phyloP scores from a whole-genome alignment of 2,113 vertebrate genomes.

The Synchiropus splendidus region DNA sequence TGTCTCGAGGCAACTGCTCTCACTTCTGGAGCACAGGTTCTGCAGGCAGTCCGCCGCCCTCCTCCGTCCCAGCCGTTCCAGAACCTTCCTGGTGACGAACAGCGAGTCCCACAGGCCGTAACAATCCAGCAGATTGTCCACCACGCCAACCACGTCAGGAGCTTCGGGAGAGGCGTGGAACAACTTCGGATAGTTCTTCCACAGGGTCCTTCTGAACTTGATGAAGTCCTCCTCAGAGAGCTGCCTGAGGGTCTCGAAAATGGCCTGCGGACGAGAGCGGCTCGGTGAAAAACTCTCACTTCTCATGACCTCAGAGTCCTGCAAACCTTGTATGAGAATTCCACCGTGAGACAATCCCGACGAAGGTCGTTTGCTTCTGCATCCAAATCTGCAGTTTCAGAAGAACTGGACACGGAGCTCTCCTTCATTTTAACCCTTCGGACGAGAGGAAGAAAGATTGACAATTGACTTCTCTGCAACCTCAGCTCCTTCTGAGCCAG shows the following conservation, averaged over 20 bases:
- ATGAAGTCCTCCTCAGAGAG: constrained; percentile 11
- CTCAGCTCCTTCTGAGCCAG: too few relatives aligned
- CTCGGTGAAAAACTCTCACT: neutral
- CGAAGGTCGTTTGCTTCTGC: too few relatives aligned
- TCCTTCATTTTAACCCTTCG: too few relatives aligned
- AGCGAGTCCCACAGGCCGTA: constrained; percentile 40
- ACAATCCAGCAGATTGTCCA: constrained; percentile 55
- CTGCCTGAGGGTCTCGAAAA: constrained; percentile 34
- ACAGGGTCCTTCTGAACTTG: constrained; percentile 42
- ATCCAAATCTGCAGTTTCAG: too few relatives aligned
- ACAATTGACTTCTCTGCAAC: too few relatives aligned
- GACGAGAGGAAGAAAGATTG: too few relatives aligned
- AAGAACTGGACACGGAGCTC: too few relatives aligned
- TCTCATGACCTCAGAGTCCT: too few relatives aligned
- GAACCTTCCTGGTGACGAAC: constrained; percentile 43
- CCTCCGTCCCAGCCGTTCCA: constrained; percentile 29
- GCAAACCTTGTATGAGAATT: too few relatives aligned
- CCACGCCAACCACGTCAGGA: constrained; percentile 52
- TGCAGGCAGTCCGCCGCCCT: constrained; percentile 17
- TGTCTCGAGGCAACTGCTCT: too few relatives aligned
- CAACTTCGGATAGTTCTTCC: constrained; percentile 43
- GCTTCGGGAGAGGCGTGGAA: constrained; percentile 38
- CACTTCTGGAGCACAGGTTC: constrained; percentile 48
- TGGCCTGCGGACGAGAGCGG: constrained; percentile 37
- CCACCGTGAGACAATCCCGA: too few relatives aligned